A percentile compares a stretch with the other conserved stretches of the same genome.
Conservation (phyloP, 2,113 vertebrate genomes). For the Tympanuchus pallidicinctus region DNA sequence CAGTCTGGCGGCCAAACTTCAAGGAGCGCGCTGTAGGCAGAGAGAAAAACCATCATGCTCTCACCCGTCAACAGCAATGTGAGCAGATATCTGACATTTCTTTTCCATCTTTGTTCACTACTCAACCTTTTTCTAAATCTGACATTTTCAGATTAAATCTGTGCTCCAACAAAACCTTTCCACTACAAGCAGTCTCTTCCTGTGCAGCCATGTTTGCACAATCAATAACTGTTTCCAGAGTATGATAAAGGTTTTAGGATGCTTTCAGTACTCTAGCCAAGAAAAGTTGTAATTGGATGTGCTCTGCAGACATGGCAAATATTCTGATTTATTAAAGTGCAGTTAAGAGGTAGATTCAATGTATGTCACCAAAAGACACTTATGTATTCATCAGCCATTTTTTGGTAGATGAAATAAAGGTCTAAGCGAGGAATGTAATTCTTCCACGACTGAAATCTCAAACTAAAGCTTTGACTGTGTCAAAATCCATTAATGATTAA, state of each 20-base stretch:
- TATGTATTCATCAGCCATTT: not conserved
- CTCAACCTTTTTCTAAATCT: not conserved
- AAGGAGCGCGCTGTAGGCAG: slow-evolving; percentile 86
- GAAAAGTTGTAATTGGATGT: not conserved
- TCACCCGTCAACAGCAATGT: not conserved
- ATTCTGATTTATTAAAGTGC: not conserved
- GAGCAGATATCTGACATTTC: not conserved
- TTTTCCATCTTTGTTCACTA: not conserved
- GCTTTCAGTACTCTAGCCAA: not conserved
- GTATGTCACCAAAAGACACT: not conserved
- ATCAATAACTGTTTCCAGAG: not conserved
- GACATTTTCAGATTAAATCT: not conserved
- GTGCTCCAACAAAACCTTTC: not conserved
- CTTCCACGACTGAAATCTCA: not conserved
- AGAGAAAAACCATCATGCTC: not conserved
- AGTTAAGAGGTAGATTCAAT: not conserved
- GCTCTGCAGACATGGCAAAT: rapidly evolving
- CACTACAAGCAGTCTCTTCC: not conserved
- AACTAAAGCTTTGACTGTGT: not conserved
- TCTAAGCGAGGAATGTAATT: not conserved
- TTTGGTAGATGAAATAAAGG: not conserved
- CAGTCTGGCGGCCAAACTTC: slow-evolving; percentile 93
- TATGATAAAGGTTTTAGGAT: not conserved
- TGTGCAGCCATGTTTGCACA: not conserved
- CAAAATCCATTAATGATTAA: not conserved